Base-by-base conservation (phyloP, 1,140 invertebrate genomes). In the Archegozetes longisetosus region DNA sequence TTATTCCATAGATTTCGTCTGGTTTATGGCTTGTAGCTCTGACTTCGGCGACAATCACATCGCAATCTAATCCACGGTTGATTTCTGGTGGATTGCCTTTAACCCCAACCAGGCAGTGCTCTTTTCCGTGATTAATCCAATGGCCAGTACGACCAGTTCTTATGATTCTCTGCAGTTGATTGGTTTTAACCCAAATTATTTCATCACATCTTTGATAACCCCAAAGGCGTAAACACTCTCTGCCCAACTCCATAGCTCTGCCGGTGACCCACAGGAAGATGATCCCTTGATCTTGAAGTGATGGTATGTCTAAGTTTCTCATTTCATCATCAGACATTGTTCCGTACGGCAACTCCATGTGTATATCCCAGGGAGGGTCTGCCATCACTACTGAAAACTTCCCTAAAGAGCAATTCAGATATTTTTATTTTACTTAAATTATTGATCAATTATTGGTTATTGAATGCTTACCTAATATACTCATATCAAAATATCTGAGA, bases 291-390 rank as follows among this genome's bases (percentile, higher is more conserved):
- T 96, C 92, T 74, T 97, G 93, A 54, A 97, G 74, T 23, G 85
- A 82, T 1, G 84, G 84, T 58, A 95, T 85, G 26, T 89, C 88
- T 29, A 98, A 73, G 56, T 91, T 88, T 64, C 92, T 80, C 93
- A 98, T 98, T 75, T 98, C 94, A 71, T 96, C 91, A 72, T 98
- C 93, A 0, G 88, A 92, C 88, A 98, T 92, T 1, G 93, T 98
- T n/a, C 94, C 93, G 70, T 98, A 98, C 0, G 93, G 93, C 46
- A 97, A 75, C 74, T 98, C 92, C 89, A 94, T 94, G 70, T 97
- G 93, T 64, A 97, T 97, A 70, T 95, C 91, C 92, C 91, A 96
- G 0, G 92, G 92, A 2, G 92, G 93, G 76, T 96, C 92, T 28
- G 87, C 88, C 88, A 92, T 92, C 61, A 92, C 87, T 1, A 92